Evolutionary conservation across 2,113 vertebrate species (phyloP).

Genomic region (Noctilio leporinus): DNA sequence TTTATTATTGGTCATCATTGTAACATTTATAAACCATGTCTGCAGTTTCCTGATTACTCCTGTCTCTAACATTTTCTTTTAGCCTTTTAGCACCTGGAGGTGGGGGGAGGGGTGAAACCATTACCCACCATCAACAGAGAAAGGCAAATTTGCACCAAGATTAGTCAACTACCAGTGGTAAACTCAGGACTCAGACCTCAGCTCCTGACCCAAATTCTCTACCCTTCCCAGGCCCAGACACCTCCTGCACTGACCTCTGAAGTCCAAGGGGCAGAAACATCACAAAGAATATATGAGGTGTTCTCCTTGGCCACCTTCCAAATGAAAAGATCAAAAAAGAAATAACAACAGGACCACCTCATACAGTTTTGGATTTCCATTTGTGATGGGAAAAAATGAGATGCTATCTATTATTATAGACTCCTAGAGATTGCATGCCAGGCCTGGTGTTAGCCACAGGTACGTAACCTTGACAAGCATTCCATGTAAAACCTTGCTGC

Average conservation of each 20-base stretch:
- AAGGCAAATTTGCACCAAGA: background rate
- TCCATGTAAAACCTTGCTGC: background rate
- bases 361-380: background rate
- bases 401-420: background rate
- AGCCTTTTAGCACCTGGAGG: background rate
- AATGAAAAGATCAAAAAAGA: background rate
- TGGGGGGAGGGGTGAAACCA: background rate
- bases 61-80: background rate
- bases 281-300: background rate
- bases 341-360: background rate
- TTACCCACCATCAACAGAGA: background rate
- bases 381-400: background rate
- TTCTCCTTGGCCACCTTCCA: background rate
- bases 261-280: background rate
- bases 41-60: background rate
- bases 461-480: background rate
- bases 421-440: background rate
- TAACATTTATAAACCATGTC: background rate
- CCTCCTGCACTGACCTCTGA: background rate
- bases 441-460: background rate
- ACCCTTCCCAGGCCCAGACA: accelerated
- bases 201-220: background rate
- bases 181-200: background rate
- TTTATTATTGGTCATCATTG: background rate
- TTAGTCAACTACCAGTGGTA: background rate